phyloP scores from a whole-genome alignment of 2,888 invertebrate genomes.

The Agriopis leucophaearia region DNA sequence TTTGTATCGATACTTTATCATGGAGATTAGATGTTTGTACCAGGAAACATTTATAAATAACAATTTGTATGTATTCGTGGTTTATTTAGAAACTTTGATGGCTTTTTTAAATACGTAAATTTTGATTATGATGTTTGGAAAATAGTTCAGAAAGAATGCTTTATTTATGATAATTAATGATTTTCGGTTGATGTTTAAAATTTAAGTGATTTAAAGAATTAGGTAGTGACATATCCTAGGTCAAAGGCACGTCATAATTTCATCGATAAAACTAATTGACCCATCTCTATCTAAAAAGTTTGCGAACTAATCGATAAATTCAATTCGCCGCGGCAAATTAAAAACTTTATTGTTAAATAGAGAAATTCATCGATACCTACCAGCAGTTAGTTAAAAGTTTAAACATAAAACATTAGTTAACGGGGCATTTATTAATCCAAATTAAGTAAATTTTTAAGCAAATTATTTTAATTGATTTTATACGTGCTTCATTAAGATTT shows the following conservation, averaged over 20 bases:
- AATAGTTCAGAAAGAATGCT: conserved; percentile 8
- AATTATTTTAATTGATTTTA: conserved; percentile 35
- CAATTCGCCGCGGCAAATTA: conserved; percentile 66
- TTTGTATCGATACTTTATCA: conserved; percentile 33
- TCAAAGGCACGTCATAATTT: background rate
- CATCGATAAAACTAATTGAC: conserved; percentile 33
- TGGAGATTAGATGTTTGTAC: conserved; percentile 29
- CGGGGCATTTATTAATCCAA: conserved; percentile 39
- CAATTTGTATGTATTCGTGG: conserved; percentile 6
- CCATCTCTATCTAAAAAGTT: conserved; percentile 60
- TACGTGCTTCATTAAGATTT: conserved; percentile 31
- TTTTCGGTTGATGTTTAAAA: background rate
- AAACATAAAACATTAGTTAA: conserved; percentile 38
- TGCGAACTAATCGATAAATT: conserved; percentile 69
- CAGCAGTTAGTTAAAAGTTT: conserved; percentile 51
- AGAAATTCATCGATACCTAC: conserved; percentile 55
- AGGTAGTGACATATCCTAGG: background rate
- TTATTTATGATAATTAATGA: conserved; percentile 8
- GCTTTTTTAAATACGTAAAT: conserved; percentile 2
- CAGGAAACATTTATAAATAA: conserved; percentile 17
- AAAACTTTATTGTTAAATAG: conserved; percentile 62
- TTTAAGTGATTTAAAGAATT: background rate
- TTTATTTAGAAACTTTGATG: conserved; percentile 14
- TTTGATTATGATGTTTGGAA: conserved; percentile 14
- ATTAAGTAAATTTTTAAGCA: conserved; percentile 35